Base-by-base conservation (phyloP, 92 coral and sea anemone genomes). In the Actinernus sp. region DNA sequence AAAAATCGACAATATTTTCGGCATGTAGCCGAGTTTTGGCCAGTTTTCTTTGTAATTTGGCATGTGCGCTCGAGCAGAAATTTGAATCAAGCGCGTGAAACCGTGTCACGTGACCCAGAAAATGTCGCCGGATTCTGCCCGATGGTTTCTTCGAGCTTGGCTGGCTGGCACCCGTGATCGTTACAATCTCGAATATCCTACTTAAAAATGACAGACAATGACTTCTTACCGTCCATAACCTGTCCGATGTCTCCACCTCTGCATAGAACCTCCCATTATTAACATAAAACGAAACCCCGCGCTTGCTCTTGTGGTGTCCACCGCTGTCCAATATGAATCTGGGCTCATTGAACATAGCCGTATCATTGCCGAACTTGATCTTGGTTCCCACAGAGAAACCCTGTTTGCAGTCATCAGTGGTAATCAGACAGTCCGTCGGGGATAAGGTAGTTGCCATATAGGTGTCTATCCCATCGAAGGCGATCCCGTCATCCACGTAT, bases 301-400 rank as follows among this genome's bases (percentile, higher is more conserved):
- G 93, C 71, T 77, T 91, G 63, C 72, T 65, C 66, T 47, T 60
- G n/a, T 47, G 57, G 58, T 79, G 89, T 0, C 97, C 94, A 33
- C 98, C 98, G 23, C 89, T 94, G 87, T 94, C 97, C 55, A 94
- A 65, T 24, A 94, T 87, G 56, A 67, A 87, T 49, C 85, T 78
- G 70, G 90, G 97, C 60, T 75, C 87, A 37, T 76, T 69, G n/a
- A 55, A 68, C 32, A 45, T 80, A 29, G 68, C 56, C 25, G 68
- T 65, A 5, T 43, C 28, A 31, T 41, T 49, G 18, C 46, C 87
- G 27, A 94, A 61, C 55, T 53, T 82, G 31, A 94, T 77, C 61
- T 94, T 94, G 5, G 82, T 75, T 1, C 94, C 97, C 33, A 91
- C 63, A 33, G 94, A 78, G 32, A 94, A 78, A 3, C 98, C 98